Evolutionary conservation across 2,888 invertebrate species (phyloP), one percentile per base, ranked within the genome.

Genomic region (Gymnocheta viridis): DNA sequence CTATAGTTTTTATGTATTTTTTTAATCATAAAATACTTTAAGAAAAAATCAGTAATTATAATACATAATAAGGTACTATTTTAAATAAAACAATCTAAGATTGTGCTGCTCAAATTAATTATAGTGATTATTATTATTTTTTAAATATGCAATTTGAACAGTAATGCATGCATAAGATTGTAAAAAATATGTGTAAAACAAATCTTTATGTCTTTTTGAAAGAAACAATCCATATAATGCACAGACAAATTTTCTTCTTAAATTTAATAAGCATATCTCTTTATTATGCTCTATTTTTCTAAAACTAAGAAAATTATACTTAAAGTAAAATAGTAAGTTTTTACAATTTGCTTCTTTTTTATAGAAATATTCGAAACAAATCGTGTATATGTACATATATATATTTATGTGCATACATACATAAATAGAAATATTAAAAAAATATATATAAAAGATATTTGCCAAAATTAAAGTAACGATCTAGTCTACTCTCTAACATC

Each of bases 261-360:
- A 56, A 41, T 69, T 76, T 81, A 81, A 81, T 81, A 81, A 84
- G 72, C 81, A 77, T 77, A 84, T 84, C 70, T 77, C 67, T 84
- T 76, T 74, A 82, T 62, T 47, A 81, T 80, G 81, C 81, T 81
- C 66, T 84, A 84, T 84, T 84, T 84, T 84, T 84, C 67, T 84
- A 84, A 76, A 76, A 51, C 22, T 66, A 66, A 58, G 41, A 69
- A 4, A 69, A 51, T 17, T 32, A 47, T 29, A 49, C 22, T 54
- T 24, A 44, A 29, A 77, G 12, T 32, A 38, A 64, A 66, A 72
- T 67, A 84, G 70, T 44, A 49, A 79, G 64, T 84, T 82, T 82
- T 78, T 82, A 82, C 77, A 62, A 77, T 60, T 80, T 49, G 82
- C 79, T 77, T 73, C 60, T 66, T 73, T 73, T 86, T 80, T 81